Percentiles rank a stretch among this genome's conserved stretches.
These are phyloP conservation scores for Erinaceus europaeus DNA, from an alignment of 2,113 vertebrate species.

Conservation along the genomic window DNA sequence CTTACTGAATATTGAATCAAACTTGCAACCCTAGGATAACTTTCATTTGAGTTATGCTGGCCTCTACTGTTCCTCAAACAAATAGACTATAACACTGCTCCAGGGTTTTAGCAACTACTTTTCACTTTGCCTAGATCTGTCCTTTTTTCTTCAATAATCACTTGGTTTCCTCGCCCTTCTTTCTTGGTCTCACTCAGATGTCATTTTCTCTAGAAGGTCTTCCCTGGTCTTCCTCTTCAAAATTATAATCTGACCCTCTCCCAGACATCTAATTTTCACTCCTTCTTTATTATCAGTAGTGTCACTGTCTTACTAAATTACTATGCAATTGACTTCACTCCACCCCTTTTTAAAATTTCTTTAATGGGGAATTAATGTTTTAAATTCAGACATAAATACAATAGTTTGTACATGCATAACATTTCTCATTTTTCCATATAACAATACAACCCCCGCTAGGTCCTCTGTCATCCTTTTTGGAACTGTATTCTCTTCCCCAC, in stretches of 20 bases:
- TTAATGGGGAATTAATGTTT: too few relatives aligned
- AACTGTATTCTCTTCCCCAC: too few relatives aligned
- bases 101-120: too few relatives aligned
- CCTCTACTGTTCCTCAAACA: too few relatives aligned
- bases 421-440: too few relatives aligned
- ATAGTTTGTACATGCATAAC: too few relatives aligned
- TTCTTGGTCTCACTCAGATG: constrained; percentile 18
- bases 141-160: background rate
- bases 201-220: background rate
- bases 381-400: too few relatives aligned
- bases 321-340: background rate
- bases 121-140: too few relatives aligned
- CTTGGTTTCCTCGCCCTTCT: background rate
- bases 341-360: too few relatives aligned
- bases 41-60: background rate
- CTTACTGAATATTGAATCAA: background rate
- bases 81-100: too few relatives aligned
- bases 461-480: too few relatives aligned
- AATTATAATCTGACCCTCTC: background rate
- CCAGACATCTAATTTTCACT: background rate
- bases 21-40: background rate
- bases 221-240: background rate
- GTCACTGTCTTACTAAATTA: background rate
- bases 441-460: too few relatives aligned
- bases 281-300: background rate